phyloP scores from a whole-genome alignment of 2,888 invertebrate genomes.

The Nomada fucata region DNA sequence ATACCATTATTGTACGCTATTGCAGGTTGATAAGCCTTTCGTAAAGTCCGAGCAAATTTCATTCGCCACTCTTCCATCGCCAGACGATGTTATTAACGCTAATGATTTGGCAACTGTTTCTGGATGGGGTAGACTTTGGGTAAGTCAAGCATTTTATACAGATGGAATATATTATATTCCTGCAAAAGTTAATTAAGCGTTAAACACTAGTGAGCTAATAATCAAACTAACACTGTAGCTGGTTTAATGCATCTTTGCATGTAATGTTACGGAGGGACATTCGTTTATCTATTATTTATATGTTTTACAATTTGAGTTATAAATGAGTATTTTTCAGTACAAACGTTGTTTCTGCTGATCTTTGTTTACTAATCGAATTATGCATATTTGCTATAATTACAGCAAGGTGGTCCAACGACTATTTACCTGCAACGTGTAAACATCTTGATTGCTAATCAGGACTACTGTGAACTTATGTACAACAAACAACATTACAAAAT shows the following conservation, averaged over 20 bases:
- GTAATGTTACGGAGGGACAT: too few relatives aligned
- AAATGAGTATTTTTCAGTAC: not conserved
- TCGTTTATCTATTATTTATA: too few relatives aligned
- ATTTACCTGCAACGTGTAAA: constrained; percentile 85
- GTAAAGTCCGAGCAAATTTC: constrained; percentile 26
- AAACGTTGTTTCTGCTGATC: not conserved
- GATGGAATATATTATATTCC: too few relatives aligned
- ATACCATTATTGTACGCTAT: not conserved
- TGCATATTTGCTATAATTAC: constrained; percentile 14
- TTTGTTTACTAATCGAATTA: not conserved
- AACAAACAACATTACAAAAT: constrained; percentile 24
- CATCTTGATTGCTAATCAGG: constrained; percentile 85
- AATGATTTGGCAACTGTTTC: constrained; percentile 72
- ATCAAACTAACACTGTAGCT: too few relatives aligned
- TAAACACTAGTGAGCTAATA: too few relatives aligned
- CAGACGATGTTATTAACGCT: constrained; percentile 62
- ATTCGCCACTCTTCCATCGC: constrained; percentile 83
- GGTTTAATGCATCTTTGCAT: too few relatives aligned
- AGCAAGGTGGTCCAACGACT: constrained; percentile 73
- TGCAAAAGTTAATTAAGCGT: too few relatives aligned
- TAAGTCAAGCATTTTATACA: constrained; percentile 42
- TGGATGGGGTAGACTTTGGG: constrained; percentile 79
- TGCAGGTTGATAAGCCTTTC: constrained; percentile 56
- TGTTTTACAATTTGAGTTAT: not conserved
- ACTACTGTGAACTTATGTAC: constrained; percentile 82